phyloP scores from a whole-genome alignment of 2,113 vertebrate species.

The Astur gentilis region DNA sequence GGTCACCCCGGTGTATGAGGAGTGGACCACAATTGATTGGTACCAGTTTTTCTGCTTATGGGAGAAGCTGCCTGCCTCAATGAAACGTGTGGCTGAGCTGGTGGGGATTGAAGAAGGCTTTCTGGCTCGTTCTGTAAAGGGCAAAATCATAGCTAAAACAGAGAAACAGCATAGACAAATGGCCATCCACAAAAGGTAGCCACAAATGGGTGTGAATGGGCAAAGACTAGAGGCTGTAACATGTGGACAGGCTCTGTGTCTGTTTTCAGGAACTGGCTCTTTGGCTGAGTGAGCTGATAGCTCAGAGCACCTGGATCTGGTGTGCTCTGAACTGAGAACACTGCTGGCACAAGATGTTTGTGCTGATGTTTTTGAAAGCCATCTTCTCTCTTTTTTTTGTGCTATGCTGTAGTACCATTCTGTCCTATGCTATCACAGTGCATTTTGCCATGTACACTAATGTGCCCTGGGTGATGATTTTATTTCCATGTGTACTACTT shows the following conservation, averaged over 20 bases:
- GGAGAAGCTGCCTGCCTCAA: constrained; percentile 90
- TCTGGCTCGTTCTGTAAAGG: constrained; percentile 89
- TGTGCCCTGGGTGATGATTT: not conserved
- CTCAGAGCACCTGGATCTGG: not conserved
- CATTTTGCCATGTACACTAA: not conserved
- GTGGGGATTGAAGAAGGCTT: constrained; percentile 95
- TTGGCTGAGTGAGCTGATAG: not conserved
- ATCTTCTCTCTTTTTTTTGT: not conserved
- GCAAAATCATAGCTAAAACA: constrained; percentile 87
- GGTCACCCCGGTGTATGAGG: constrained; percentile 94
- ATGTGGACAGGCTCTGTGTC: not conserved
- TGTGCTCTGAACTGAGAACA: not conserved
- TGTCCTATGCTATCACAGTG: not conserved
- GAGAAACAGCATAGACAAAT: constrained; percentile 93
- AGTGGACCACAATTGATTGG: constrained; percentile 96
- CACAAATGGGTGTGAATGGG: not conserved
- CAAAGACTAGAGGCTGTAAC: not conserved
- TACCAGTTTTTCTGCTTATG: constrained; percentile 96
- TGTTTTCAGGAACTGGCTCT: not conserved
- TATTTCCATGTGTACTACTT: not conserved
- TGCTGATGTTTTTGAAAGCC: not conserved
- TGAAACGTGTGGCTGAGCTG: constrained; percentile 95
- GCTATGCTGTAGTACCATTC: not conserved
- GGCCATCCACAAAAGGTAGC: constrained; percentile 93
- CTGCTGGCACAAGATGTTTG: not conserved